A percentile compares a stretch with the other conserved stretches of the same genome.
Evolutionary conservation across 2,888 invertebrate species (phyloP).

Genomic region (Dioctria linearis): DNA sequence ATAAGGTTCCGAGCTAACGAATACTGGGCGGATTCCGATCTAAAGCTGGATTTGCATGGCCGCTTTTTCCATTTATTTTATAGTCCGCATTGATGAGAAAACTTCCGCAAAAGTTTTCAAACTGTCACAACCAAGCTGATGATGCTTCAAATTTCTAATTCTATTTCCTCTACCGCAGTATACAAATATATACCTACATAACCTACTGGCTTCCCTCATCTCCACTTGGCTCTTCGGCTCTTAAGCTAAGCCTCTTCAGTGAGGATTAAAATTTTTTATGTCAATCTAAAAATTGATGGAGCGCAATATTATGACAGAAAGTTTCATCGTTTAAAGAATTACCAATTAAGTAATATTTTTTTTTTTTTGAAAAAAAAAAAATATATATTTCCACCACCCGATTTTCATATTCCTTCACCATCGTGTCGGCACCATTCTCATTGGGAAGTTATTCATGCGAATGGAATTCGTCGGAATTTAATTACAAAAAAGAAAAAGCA

Average conservation of each 20-base stretch:
- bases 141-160: neutral
- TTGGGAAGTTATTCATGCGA: slow-evolving; percentile 24
- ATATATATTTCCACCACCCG: neutral
- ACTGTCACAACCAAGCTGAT: slow-evolving; percentile 33
- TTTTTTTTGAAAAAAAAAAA: neutral
- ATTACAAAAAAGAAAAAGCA: slow-evolving; percentile 30
- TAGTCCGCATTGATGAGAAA: slow-evolving; percentile 43
- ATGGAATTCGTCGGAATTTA: slow-evolving; percentile 48
- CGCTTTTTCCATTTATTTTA: slow-evolving; percentile 41
- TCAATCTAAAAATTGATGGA: slow-evolving; percentile 48
- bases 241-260: slow-evolving; percentile 29
- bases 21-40: slow-evolving; percentile 15
- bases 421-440: neutral
- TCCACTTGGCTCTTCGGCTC: neutral
- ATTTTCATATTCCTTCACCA: neutral
- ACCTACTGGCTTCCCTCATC: no score
- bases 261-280: slow-evolving; percentile 50
- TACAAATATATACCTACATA: no score
- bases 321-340: slow-evolving; percentile 33
- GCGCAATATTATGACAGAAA: slow-evolving; percentile 48
- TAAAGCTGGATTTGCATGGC: slow-evolving; percentile 35
- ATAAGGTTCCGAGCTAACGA: slow-evolving; percentile 57
- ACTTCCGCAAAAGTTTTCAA: slow-evolving; percentile 27
- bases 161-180: no score
- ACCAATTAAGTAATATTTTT: slow-evolving; percentile 38